phyloP scores from a whole-genome alignment of 2,113 vertebrate genomes.

The Abramis brama region DNA sequence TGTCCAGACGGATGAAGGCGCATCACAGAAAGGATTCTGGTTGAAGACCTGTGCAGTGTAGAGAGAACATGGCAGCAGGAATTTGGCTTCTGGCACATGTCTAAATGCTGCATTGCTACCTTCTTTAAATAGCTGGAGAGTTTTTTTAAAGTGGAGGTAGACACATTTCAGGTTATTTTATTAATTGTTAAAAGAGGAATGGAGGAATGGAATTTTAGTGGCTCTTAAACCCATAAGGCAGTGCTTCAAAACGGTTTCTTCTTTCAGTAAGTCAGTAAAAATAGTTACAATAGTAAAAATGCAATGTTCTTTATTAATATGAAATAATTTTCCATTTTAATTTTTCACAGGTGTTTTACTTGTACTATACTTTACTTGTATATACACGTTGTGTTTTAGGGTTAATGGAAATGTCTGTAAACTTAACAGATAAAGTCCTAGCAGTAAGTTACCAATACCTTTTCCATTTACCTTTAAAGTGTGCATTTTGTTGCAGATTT shows the following conservation, averaged over 20 bases:
- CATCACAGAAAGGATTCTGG: conserved; percentile 38
- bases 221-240: neutral
- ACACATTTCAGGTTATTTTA: neutral
- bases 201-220: too few relatives aligned
- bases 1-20: conserved; percentile 43
- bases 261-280: neutral
- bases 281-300: neutral
- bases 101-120: conserved; percentile 25
- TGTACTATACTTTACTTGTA: neutral
- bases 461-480: neutral
- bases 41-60: conserved; percentile 15
- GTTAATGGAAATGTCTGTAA: too few relatives aligned
- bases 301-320: too few relatives aligned
- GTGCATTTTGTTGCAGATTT: neutral
- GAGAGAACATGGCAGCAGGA: conserved; percentile 33
- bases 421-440: too few relatives aligned
- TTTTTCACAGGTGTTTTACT: neutral
- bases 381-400: neutral
- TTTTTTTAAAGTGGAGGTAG: neutral
- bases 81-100: conserved; percentile 17
- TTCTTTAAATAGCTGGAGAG: neutral
- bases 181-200: too few relatives aligned
- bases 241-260: too few relatives aligned
- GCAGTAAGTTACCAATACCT: neutral
- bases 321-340: too few relatives aligned